Base-by-base conservation (phyloP, 1,140 invertebrate genomes). In the Maconellicoccus hirsutus region DNA sequence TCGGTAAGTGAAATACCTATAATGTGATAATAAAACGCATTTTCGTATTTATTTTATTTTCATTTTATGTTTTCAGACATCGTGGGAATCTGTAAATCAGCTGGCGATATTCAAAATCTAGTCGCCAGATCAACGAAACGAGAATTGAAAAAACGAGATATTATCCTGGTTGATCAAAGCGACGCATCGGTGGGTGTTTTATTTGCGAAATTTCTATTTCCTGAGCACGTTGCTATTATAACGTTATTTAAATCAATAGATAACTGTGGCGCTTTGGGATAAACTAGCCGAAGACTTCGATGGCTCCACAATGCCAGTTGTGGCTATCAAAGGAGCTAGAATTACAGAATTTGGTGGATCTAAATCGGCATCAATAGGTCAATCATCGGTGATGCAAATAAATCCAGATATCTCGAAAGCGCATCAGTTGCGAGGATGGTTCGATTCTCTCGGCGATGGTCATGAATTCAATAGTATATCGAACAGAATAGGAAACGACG, bases 361-460 rank as follows among this genome's bases (percentile, higher is more conserved):
- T 77, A 4, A 79, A 76, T 1, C 81, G 59, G 74, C 92, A 14
- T 85, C 84, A 0, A 79, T 83, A 21, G 19, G 86, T 1, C 74
- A 76, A 16, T 87, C 85, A 3, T 84, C 86, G 3, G 79, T 84
- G 71, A 39, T 93, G 59, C 85, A 89, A 76, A 77, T 93, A 0
- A 93, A 98, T 82, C 96, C 96, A 0, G 94, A 98, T 78, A 82
- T 96, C 8, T 83, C 86, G 3, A 92, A 96, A 78, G 89, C 92
- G 0, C 90, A 95, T 77, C 83, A 85, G 73, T 81, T 98, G 25
- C 84, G 89, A 70, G 92, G 92, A 25, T 98, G 96, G 96, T 98
- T 86, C 77, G 92, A 94, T 75, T 73, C 74, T 38, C 73, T 74
- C 59, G 73, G 86, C 29, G 91, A 90, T 16, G 83, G 81, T 7